Conservation (phyloP, 37 sponge, comb jelly and placozoan species). For the Haliclona indistincta region DNA sequence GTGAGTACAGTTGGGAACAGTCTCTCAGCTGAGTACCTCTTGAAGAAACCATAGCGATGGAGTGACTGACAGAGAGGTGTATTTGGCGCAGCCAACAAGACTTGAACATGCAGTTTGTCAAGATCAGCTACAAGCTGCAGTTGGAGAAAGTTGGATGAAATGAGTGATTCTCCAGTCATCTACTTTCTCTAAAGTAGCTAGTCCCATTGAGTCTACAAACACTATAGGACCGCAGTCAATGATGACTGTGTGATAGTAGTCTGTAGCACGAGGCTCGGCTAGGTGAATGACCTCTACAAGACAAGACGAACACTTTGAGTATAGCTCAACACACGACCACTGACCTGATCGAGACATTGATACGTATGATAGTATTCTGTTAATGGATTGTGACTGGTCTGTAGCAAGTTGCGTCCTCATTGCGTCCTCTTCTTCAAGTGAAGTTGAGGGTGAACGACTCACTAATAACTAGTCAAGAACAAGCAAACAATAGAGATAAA, state of each 20-base stretch:
- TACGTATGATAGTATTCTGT: too few relatives aligned
- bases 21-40: constrained; percentile 42
- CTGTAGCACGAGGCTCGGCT: not conserved
- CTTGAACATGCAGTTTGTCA: constrained; percentile 49
- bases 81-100: constrained; percentile 52
- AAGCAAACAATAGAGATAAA: too few relatives aligned
- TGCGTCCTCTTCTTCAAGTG: too few relatives aligned
- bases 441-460: too few relatives aligned
- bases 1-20: constrained; percentile 58
- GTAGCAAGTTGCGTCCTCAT: too few relatives aligned
- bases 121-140: constrained; percentile 31
- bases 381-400: too few relatives aligned
- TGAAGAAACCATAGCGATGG: constrained; percentile 53
- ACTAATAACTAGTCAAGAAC: too few relatives aligned
- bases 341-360: too few relatives aligned
- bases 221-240: constrained; percentile 76
- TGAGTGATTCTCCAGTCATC: too few relatives aligned
- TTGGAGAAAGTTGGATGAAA: not conserved
- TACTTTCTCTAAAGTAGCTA: constrained; percentile 54
- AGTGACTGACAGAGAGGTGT: constrained; percentile 44
- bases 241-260: constrained; percentile 69
- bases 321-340: too few relatives aligned
- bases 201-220: constrained; percentile 71
- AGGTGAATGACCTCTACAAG: not conserved
- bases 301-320: not conserved